These are phyloP conservation scores for Onychomys torridus DNA, from an alignment of 2,797 vertebrate species.

Conservation along the genomic window DNA sequence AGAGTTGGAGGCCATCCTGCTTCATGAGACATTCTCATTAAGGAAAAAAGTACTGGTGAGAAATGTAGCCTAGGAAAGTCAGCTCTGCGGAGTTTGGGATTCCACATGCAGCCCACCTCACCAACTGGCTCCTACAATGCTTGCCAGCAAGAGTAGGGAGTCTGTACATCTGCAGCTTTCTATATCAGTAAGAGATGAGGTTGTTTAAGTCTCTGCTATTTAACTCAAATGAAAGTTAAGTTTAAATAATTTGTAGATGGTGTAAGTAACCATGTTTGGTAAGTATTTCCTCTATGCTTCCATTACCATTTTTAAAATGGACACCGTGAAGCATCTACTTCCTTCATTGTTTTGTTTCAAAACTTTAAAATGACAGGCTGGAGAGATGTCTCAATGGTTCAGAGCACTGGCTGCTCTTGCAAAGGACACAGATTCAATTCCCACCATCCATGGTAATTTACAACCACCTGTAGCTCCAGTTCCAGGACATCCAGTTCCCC, in stretches of 20 bases:
- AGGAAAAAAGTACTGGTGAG: not conserved
- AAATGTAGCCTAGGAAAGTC: not conserved
- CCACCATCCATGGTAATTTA: not conserved
- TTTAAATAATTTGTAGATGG: not conserved
- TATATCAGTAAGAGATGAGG: not conserved
- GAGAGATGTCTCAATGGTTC: not conserved
- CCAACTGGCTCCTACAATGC: not conserved
- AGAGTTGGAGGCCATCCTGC: not conserved
- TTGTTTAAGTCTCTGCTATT: not conserved
- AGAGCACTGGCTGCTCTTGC: not conserved
- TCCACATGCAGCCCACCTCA: not conserved
- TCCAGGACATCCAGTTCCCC: not conserved
- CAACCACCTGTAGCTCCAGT: not conserved
- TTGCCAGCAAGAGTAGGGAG: not conserved
- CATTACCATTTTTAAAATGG: constrained; percentile 8
- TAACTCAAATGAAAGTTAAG: constrained; percentile 12
- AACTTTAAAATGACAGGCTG: not conserved
- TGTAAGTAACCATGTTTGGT: not conserved
- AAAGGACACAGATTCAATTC: not conserved
- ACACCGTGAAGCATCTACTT: not conserved
- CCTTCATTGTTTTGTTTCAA: not conserved
- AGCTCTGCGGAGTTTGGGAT: not conserved
- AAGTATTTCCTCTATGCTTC: not conserved
- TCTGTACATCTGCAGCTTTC: not conserved
- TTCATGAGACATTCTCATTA: not conserved